phyloP scores from a whole-genome alignment of 2,797 vertebrate genomes.

The Argya squamiceps region DNA sequence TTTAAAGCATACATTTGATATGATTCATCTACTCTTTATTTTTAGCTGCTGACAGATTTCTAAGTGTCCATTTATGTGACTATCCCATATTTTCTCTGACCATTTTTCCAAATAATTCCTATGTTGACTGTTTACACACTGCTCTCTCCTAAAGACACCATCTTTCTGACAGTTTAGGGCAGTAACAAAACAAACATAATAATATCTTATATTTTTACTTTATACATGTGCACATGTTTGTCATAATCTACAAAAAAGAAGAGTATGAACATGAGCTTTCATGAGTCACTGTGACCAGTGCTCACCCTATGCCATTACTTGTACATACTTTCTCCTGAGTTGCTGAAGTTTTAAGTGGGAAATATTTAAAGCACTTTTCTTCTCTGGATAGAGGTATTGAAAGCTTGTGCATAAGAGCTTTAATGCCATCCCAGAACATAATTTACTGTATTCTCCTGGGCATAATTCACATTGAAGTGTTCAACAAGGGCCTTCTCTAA shows the following conservation, averaged over 20 bases:
- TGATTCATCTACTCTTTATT: background rate
- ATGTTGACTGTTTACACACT: background rate
- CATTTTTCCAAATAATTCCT: background rate
- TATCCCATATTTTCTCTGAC: background rate
- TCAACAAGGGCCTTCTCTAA: conserved; percentile 43
- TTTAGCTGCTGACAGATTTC: background rate
- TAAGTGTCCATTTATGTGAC: background rate
- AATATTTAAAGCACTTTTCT: background rate
- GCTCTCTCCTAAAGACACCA: background rate
- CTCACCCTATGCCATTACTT: background rate
- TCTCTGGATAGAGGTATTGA: background rate
- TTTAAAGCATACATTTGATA: background rate
- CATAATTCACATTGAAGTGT: conserved; percentile 13
- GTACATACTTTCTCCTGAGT: background rate
- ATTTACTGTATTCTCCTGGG: conserved; percentile 2
- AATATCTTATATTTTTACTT: background rate
- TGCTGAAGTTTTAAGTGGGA: background rate
- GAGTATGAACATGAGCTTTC: background rate
- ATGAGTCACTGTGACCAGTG: background rate
- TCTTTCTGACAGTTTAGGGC: background rate
- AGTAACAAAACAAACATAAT: background rate
- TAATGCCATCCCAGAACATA: background rate
- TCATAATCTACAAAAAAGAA: background rate
- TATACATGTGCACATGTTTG: background rate
- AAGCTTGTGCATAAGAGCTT: background rate